Conservation (phyloP, 2,797 vertebrate genomes). For the Paramormyrops hopkinsi region DNA sequence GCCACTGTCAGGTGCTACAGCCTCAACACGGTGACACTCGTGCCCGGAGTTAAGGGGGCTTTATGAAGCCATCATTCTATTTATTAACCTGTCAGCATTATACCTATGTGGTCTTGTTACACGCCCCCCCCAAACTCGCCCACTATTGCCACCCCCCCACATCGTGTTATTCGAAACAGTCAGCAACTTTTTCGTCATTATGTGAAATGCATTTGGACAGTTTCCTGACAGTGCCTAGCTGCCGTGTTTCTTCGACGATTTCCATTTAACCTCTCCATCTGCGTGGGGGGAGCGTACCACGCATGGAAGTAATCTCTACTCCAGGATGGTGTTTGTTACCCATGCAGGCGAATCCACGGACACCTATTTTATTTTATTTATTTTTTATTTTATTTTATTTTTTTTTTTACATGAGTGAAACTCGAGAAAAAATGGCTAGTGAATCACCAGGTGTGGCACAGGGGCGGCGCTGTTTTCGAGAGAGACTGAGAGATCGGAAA, state of each 20-base stretch:
- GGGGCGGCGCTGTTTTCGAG: not conserved
- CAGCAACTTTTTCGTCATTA: not conserved
- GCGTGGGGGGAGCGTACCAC: not conserved
- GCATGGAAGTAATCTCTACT: not conserved
- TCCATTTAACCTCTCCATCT: conserved; percentile 11
- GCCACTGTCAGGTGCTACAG: not conserved
- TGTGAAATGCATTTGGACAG: conserved; percentile 13
- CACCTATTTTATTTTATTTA: not conserved
- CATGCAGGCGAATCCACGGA: not conserved
- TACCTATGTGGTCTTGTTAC: conserved; percentile 7
- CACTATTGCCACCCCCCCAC: not conserved
- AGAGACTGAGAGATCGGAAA: not conserved
- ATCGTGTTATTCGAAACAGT: too few species aligned
- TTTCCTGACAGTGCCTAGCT: not conserved
- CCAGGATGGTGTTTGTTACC: not conserved
- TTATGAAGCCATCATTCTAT: conserved; percentile 14
- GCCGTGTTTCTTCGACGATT: not conserved
- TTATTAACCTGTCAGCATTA: conserved; percentile 15
- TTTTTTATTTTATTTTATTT: not conserved
- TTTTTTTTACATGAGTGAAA: not conserved
- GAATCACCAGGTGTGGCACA: not conserved
- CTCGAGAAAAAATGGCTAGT: not conserved
- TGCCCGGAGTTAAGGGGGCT: not conserved
- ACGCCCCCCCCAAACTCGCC: not conserved
- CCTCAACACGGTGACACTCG: conserved; percentile 1